Evolutionary conservation across 2,113 vertebrate genomes (phyloP), one percentile per base, ranked within the genome.

Genomic region (Nerophis ophidion): DNA sequence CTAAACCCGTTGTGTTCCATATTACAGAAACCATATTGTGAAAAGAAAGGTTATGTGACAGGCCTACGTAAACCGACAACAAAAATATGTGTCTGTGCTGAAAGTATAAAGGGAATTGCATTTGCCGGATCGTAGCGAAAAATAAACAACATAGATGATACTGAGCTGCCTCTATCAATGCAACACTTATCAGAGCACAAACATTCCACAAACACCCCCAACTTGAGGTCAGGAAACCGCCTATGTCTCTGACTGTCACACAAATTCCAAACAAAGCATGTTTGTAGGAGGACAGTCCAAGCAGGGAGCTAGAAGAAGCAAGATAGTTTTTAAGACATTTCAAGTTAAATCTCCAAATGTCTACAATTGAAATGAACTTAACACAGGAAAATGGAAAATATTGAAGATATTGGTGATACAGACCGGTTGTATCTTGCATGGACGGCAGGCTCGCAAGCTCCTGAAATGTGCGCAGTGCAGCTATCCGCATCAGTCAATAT

Each of bases 231-330:
- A 81, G 75, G 70, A 88, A 65, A 57, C 71, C 63, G 33, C 81
- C 71, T 84, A 72, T 51, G 59, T 60, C 66, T 57, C 61, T 65
- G 63, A 70, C 66, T 57, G 60, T 65, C 65, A 70, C 70, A 79
- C 79, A 87, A 84, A 87, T 79, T 52, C 73, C 68, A 79, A 84
- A 86, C 84, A 86, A 86, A 80, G 78, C 66, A 61, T 0, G 35
- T 61, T 38, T 19, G 70, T 54, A 66, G 69, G 73, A 68, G 76
- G 50, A 57, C 51, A 55, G 77, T 68, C 61, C 4, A 17, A 65
- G 71, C 19, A 48, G 19, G 19, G 33, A 60, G 50, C 35, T 50
- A 26, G 16, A 26, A 46, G 63, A 70, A 11, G 40, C 48, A 40
- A 3, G 33, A 56, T 17, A 2, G 6, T 17, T 14, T 8, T 11